phyloP scores from a whole-genome alignment of 2,888 invertebrate genomes.

The Melanargia galathea region DNA sequence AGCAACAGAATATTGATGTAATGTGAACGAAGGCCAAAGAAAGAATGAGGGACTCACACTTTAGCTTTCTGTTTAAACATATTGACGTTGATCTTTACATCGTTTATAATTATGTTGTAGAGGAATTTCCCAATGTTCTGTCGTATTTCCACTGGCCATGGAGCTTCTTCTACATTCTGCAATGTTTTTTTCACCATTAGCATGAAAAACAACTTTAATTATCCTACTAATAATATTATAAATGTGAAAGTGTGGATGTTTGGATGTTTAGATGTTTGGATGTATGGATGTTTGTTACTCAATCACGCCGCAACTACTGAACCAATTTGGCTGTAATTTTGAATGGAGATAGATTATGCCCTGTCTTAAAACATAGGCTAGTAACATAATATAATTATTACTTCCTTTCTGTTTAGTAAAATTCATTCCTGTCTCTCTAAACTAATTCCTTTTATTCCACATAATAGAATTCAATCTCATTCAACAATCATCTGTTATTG shows the following conservation, averaged over 20 bases:
- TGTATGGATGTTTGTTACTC: too few relatives aligned
- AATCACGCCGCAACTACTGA: too few relatives aligned
- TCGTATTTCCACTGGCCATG: conserved; percentile 86
- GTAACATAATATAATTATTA: too few relatives aligned
- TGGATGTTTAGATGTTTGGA: too few relatives aligned
- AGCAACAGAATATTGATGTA: neutral
- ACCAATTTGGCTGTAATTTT: too few relatives aligned
- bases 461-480: neutral
- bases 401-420: too few relatives aligned
- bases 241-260: too few relatives aligned
- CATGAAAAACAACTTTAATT: neutral
- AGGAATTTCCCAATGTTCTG: conserved; percentile 90
- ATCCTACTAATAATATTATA: too few relatives aligned
- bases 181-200: neutral
- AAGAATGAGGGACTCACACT: conserved; percentile 60
- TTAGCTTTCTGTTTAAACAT: conserved; percentile 82
- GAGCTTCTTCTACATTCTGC: conserved; percentile 78
- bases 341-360: too few relatives aligned
- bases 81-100: conserved; percentile 91
- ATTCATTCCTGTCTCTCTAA: too few relatives aligned
- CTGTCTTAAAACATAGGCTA: too few relatives aligned
- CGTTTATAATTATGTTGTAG: conserved; percentile 92
- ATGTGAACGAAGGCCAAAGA: neutral
- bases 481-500: neutral
- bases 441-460: neutral